Evolutionary conservation across 2,113 vertebrate genomes (phyloP).

Genomic region (Phainopepla nitens): DNA sequence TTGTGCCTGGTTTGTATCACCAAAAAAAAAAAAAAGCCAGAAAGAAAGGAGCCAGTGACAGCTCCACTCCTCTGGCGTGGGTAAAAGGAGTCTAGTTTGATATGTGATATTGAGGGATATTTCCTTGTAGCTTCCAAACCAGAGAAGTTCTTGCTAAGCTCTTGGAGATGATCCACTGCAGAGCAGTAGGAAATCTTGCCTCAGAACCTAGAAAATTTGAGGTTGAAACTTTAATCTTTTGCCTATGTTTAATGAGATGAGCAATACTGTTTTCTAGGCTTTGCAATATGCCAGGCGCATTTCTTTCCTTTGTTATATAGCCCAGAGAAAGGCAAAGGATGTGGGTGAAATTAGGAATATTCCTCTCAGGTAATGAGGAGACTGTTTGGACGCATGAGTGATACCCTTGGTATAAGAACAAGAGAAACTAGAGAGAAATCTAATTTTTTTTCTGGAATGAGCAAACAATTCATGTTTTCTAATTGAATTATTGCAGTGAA

Average conservation of each 20-base stretch:
- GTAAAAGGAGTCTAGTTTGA: not conserved
- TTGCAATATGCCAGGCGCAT: not conserved
- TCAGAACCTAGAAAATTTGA: not conserved
- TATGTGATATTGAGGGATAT: conserved; percentile 29
- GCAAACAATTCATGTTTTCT: not conserved
- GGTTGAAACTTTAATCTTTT: not conserved
- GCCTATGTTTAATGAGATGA: not conserved
- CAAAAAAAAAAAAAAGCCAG: not conserved
- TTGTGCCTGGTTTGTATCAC: conserved; percentile 53
- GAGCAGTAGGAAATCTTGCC: not conserved
- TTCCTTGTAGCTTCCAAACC: conserved; percentile 5
- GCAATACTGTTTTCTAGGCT: not conserved
- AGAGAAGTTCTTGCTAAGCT: conserved; percentile 31
- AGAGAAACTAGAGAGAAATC: not conserved
- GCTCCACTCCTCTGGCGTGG: not conserved
- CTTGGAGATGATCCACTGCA: conserved; percentile 40
- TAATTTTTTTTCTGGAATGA: not conserved
- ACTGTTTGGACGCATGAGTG: not conserved
- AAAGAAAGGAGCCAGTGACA: not conserved
- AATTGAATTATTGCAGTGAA: not conserved
- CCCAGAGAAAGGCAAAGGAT: not conserved
- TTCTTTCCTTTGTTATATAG: not conserved
- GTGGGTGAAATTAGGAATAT: not conserved
- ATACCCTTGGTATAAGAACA: not conserved
- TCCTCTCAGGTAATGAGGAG: not conserved